Evolutionary conservation across 2,113 vertebrate genomes (phyloP).

Genomic region (Bos taurus): ARS-UCD2.0 NC_037348.1:58295501-58296000

Average conservation of each 20-base stretch:
- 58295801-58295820: neutral
- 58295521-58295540: conserved; percentile 90
- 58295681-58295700: neutral
- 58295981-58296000: neutral
- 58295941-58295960: neutral
- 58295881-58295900: neutral
- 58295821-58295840: neutral
- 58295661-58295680: neutral
- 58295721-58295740: neutral
- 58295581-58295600: conserved; percentile 98
- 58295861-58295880: neutral
- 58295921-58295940: neutral
- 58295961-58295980: neutral
- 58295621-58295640: neutral
- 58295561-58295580: conserved; percentile 96
- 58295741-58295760: neutral
- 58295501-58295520: conserved; percentile 69
- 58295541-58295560: conserved; percentile 97
- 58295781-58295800: neutral
- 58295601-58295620: conserved; percentile 93
- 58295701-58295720: neutral
- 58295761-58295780: neutral
- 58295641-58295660: neutral
- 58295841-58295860: neutral
- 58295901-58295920: neutral